Percentiles rank a stretch among this genome's conserved stretches.
Evolutionary conservation across 2,888 invertebrate species (phyloP).

Genomic region (Linhomoeus sp.): DNA sequence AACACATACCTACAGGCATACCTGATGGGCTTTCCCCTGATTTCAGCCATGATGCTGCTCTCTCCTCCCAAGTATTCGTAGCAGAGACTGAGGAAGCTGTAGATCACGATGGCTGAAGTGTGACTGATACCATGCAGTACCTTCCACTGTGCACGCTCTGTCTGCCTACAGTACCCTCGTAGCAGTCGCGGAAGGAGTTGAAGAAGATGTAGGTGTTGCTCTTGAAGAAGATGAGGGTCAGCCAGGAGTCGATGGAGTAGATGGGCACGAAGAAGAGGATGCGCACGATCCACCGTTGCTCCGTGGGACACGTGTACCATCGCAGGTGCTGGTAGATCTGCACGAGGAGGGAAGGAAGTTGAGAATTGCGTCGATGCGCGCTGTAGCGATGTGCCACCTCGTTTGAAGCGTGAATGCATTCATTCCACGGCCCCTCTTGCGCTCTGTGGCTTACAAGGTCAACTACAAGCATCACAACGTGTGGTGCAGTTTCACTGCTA

Average conservation of each 20-base stretch:
- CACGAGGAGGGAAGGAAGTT: too few relatives aligned
- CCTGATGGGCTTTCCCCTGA: conserved; percentile 83
- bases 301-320: conserved; percentile 95
- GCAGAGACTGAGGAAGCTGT: conserved; percentile 93
- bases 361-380: too few relatives aligned
- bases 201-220: conserved; percentile 95
- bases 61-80: conserved; percentile 99
- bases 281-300: conserved; percentile 96
- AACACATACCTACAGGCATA: too few relatives aligned
- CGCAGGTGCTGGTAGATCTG: conserved; percentile 96
- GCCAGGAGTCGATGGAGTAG: conserved; percentile 94
- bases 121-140: too few relatives aligned
- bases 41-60: conserved; percentile 95
- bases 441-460: too few relatives aligned
- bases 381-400: too few relatives aligned
- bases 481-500: too few relatives aligned
- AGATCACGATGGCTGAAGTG: conserved; percentile 98
- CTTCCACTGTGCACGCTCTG: too few relatives aligned
- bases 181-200: conserved; percentile 95
- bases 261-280: conserved; percentile 97
- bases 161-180: conserved; percentile 67
- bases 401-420: too few relatives aligned
- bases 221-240: conserved; percentile 88
- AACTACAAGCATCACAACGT: too few relatives aligned
- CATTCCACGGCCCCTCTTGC: too few relatives aligned